Evolutionary conservation across 2,888 invertebrate genomes (phyloP).

Genomic region (Perizoma flavofasciatum): DNA sequence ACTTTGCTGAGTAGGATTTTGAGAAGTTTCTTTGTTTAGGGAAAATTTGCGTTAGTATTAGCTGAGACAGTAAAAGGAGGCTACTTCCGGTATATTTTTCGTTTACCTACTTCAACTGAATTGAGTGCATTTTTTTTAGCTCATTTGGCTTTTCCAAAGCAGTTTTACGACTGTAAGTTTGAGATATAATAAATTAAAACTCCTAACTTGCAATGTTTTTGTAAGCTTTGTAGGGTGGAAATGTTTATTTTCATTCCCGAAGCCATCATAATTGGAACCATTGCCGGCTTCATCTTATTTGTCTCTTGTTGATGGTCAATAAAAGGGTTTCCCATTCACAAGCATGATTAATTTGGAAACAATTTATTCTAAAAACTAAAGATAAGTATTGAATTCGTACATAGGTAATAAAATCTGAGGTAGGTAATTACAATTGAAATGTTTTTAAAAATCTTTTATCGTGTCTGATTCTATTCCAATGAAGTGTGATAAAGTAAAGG

Average conservation of each 20-base stretch:
- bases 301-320: slow-evolving; percentile 35
- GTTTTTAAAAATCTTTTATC: too few relatives aligned
- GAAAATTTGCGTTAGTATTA: slow-evolving; percentile 8
- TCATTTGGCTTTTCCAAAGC: too few relatives aligned
- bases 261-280: slow-evolving; percentile 33
- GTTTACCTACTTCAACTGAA: slow-evolving; percentile 4
- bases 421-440: too few relatives aligned
- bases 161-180: too few relatives aligned
- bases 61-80: slow-evolving; percentile 1
- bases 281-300: slow-evolving; percentile 38
- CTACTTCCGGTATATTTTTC: slow-evolving; percentile 7
- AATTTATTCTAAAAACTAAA: too few relatives aligned
- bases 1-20: slow-evolving; percentile 54
- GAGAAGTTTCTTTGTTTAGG: slow-evolving; percentile 32
- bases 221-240: slow-evolving; percentile 1
- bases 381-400: too few relatives aligned
- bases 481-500: too few relatives aligned
- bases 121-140: too few relatives aligned
- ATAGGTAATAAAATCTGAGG: too few relatives aligned
- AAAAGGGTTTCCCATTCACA: slow-evolving; percentile 15
- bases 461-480: too few relatives aligned
- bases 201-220: too few relatives aligned
- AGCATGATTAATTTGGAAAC: background rate
- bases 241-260: slow-evolving; percentile 40
- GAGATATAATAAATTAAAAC: too few relatives aligned